Evolutionary conservation across 2,888 invertebrate genomes (phyloP), one percentile per base, ranked within the genome.

Genomic region (Ypsolopha scabrella): DNA sequence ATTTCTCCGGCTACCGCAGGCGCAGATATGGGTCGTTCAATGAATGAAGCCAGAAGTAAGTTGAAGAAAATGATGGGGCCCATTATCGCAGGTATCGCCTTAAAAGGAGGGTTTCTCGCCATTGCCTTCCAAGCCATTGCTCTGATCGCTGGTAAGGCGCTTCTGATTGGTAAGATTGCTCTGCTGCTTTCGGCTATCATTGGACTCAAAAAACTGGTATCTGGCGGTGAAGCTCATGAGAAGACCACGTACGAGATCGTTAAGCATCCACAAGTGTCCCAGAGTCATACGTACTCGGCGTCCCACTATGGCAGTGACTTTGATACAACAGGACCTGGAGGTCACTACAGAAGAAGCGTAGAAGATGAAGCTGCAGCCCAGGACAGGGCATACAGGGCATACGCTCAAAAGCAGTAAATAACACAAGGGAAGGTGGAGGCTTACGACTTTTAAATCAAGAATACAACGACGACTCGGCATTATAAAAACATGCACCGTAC

Each of bases 161-260:
- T 95, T 55, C 87, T 94, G 51, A 91, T 95, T 61, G 94, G 94
- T 61, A 95, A 95, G 85, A 93, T 95, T 70, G 95, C 95, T 35
- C 79, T 95, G 36, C 86, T 94, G 53, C 83, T 95, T 52, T 92
- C 93, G 56, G 92, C 92, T 24, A 92, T 95, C 57, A 91, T 95
- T 59, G 94, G 93, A 0, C 79, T 95, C 51, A 94, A 94, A 85
- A 94, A 94, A 63, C 80, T 95, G 37, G 90, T 94, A 35, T 89
- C 90, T 6, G 75, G 82, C 24, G 87, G 87, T 49, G 92, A 91
- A 56, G 89, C 90, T 13, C 89, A 91, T 54, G 93, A 94, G 64
- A 93, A 93, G 73, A 94, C 94, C 0, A 94, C 94, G 6, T 92
- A 94, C 59, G 94, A 95, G 77, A 94, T 95, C 60, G 92, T 95